phyloP scores from a whole-genome alignment of 2,888 invertebrate genomes.

The Acronicta alni region DNA sequence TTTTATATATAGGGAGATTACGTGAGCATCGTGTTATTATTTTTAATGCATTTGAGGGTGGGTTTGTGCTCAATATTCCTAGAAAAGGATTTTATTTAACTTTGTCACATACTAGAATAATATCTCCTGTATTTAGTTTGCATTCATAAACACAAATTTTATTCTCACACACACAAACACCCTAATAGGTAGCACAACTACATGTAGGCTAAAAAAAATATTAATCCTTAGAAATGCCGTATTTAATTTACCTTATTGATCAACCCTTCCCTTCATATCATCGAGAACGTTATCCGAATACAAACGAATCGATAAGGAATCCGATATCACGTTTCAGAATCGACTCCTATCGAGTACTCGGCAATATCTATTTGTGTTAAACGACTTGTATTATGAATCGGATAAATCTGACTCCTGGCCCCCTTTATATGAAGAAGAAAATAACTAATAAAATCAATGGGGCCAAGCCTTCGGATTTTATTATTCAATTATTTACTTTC shows the following conservation, averaged over 20 bases:
- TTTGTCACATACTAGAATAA: too few relatives aligned
- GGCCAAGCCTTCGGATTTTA: slow-evolving; percentile 19
- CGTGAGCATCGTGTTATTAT: too few relatives aligned
- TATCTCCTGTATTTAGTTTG: too few relatives aligned
- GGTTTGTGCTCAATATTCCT: too few relatives aligned
- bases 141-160: too few relatives aligned
- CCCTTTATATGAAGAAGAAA: slow-evolving; percentile 40
- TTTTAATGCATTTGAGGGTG: too few relatives aligned
- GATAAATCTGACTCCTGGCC: slow-evolving; percentile 34
- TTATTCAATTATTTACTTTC: slow-evolving; percentile 32
- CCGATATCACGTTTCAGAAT: slow-evolving; percentile 39
- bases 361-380: slow-evolving; percentile 48
- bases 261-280: slow-evolving; percentile 4
- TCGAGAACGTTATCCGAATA: slow-evolving; percentile 16
- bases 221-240: slow-evolving; percentile 5
- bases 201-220: too few relatives aligned
- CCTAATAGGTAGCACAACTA: too few relatives aligned
- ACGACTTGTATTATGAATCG: slow-evolving; percentile 46
- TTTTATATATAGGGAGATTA: too few relatives aligned
- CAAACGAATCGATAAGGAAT: slow-evolving; percentile 35
- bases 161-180: too few relatives aligned
- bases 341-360: slow-evolving; percentile 32
- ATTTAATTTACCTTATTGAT: slow-evolving; percentile 31
- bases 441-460: slow-evolving; percentile 50
- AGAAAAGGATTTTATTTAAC: too few relatives aligned